Evolutionary conservation across 2,888 invertebrate species (phyloP).

Genomic region (Eudasyphora cyanicolor): DNA sequence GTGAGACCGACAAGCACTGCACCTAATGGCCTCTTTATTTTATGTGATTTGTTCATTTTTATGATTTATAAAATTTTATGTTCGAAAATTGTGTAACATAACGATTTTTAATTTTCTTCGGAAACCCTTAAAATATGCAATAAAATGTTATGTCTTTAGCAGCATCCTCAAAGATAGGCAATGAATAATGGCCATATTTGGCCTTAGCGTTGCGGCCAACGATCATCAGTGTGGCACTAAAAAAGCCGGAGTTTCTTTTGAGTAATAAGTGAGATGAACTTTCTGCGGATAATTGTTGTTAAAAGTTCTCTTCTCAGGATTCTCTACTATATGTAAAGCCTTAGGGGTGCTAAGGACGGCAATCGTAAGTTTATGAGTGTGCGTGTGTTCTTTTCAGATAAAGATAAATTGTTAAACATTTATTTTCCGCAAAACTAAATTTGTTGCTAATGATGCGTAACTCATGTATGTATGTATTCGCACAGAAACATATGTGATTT

Average conservation of each 20-base stretch:
- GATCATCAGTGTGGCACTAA: not conserved
- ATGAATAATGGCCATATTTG: not conserved
- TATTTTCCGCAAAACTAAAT: constrained; percentile 7
- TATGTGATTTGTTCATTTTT: constrained; percentile 1
- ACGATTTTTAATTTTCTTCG: constrained; percentile 2
- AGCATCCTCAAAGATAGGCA: not conserved
- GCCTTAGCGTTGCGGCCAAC: not conserved
- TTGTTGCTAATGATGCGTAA: constrained; percentile 30
- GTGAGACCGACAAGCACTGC: not conserved
- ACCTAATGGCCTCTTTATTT: not conserved
- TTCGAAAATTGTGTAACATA: not conserved
- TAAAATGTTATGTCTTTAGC: constrained; percentile 12
- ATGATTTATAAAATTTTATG: constrained; percentile 15
- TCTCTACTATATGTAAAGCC: no score
- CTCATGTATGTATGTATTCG: not conserved
- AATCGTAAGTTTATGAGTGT: not conserved
- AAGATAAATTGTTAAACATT: constrained; percentile 17
- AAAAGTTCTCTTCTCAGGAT: not conserved
- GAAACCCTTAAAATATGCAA: constrained; percentile 14
- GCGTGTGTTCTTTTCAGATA: not conserved
- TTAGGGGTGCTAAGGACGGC: not conserved
- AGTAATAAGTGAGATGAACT: not conserved
- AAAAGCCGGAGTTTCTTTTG: not conserved
- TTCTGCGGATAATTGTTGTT: constrained; percentile 15
- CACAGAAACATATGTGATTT: not conserved